Conservation (phyloP, 2,888 invertebrate species). For the Clepsis dumicolana region DNA sequence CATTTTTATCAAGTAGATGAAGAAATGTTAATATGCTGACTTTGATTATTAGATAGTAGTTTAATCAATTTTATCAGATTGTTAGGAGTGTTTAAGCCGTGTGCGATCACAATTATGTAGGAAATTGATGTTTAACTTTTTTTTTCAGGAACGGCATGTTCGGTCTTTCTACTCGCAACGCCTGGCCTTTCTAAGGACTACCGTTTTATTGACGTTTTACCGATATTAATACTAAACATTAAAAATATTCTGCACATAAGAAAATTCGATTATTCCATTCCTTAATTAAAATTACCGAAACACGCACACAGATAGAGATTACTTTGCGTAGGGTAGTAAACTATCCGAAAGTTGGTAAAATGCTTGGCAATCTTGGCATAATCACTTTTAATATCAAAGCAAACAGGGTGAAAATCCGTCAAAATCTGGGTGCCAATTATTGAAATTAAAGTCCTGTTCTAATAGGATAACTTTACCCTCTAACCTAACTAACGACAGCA, state of each 20-base stretch:
- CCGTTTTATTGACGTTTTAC: background rate
- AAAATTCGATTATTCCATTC: background rate
- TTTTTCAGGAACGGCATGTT: conserved; percentile 4
- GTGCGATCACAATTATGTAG: background rate
- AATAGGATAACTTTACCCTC: no score
- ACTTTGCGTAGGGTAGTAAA: no score
- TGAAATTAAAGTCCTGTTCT: no score
- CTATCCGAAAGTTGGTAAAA: no score
- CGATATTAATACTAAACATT: no score
- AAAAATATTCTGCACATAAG: background rate
- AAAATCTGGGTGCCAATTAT: no score
- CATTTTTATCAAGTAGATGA: background rate
- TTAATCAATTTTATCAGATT: background rate
- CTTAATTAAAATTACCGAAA: no score
- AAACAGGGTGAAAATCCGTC: no score
- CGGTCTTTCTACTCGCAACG: background rate
- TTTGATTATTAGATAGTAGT: background rate
- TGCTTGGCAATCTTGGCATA: no score
- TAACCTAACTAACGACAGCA: no score
- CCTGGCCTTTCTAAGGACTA: conserved; percentile 6
- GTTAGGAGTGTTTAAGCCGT: background rate
- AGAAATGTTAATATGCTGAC: background rate
- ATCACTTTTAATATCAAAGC: no score
- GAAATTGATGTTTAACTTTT: background rate
- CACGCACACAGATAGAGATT: no score